Evolutionary conservation across 2,113 vertebrate species (phyloP), one percentile per base, ranked within the genome.

Genomic region (Pycnonotus jocosus): DNA sequence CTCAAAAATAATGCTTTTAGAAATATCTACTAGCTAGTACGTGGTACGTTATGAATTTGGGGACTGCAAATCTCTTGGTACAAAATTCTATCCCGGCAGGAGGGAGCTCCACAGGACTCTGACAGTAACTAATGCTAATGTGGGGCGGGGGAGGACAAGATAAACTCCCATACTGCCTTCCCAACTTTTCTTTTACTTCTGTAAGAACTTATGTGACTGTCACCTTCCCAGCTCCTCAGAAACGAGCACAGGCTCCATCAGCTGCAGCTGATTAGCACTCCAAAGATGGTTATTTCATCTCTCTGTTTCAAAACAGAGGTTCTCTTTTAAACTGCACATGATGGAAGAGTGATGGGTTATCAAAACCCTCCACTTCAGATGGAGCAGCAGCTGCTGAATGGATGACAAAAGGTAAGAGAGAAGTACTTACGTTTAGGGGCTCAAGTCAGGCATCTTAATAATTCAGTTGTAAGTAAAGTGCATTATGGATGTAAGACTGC

Each of bases 1-100:
- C 38, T 40, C 11, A 8, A 1, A 5, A 22, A 16, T 8, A 58
- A 62, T 9, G 44, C 3, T 27, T 66, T 76, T 15, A 5, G 5
- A 47, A 38, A 11, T 19, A 21, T 10, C 27, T 20, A 3, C 10
- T 8, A 48, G 11, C 23, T 58, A 27, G n/a, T 6, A 3, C 5
- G 17, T 3, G 22, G 38, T 5, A 35, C 1, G 0, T 30, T 56
- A 50, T 5, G 10, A 54, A 64, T 44, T 56, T 20, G 44, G n/a
- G 8, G 10, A 15, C 30, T 88, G 27, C 27, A 16, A 15, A 45
- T 72, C 31, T 33, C 61, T 40, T 4, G 7, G 28, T 21, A 13
- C 3, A 47, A 65, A 27, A 19, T 31, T 51, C 56, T 23, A 1
- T 10, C 9, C n/a, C 56, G 48, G 47, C 11, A 51, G 47, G 31